Evolutionary conservation across 2,113 vertebrate species (phyloP).

Genomic region (Alectura lathami): DNA sequence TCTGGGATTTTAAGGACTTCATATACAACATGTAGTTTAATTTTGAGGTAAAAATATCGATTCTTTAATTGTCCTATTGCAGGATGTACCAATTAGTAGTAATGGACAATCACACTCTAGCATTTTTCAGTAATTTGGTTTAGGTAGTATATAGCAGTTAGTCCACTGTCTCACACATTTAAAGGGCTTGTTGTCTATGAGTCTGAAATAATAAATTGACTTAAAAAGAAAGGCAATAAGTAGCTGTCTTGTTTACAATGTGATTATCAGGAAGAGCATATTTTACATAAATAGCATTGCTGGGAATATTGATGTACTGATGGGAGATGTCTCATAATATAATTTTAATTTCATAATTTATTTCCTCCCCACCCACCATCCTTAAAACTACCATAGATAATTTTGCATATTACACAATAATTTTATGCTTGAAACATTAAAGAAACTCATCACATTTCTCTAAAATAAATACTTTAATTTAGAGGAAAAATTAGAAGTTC

Average conservation of each 20-base stretch:
- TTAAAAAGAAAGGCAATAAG: slow-evolving; percentile 27
- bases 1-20: neutral
- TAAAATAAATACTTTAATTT: neutral
- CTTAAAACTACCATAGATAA: neutral
- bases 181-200: neutral
- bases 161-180: neutral
- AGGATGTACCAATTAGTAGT: neutral
- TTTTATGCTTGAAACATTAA: neutral
- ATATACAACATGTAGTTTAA: neutral
- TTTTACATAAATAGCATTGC: neutral
- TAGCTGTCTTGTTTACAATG: slow-evolving; percentile 19
- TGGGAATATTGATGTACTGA: slow-evolving; percentile 13
- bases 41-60: neutral
- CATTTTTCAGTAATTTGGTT: neutral
- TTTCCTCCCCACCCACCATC: neutral
- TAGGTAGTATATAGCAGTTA: neutral
- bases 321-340: neutral
- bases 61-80: neutral
- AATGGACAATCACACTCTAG: neutral
- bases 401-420: neutral
- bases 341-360: slow-evolving; percentile 23
- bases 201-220: slow-evolving; percentile 23
- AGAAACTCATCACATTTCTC: neutral
- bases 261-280: slow-evolving; percentile 21
- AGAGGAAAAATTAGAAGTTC: neutral